Evolutionary conservation across 2,113 vertebrate species (phyloP), one percentile per base, ranked within the genome.

Genomic region (Piliocolobus tephrosceles): DNA sequence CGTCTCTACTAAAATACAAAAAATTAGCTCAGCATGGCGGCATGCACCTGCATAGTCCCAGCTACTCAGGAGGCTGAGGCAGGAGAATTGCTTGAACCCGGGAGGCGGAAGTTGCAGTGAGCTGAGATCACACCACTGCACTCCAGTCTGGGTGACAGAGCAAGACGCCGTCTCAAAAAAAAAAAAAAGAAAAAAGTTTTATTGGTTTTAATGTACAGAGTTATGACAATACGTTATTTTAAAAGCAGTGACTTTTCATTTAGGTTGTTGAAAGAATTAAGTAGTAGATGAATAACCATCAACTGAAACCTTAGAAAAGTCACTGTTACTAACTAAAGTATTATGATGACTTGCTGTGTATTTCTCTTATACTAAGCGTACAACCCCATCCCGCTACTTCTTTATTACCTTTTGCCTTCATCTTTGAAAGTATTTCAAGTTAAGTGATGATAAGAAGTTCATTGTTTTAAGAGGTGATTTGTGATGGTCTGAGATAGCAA

Each of bases 171-270:
- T 64, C 61, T 32, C 61, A 64, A 64, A 64, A 64, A 64, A 64
- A 64, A 64, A 55, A 30, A 64, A 64, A 64, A 64, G 30, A 64
- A 6, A 64, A 64, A 64, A 64, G 47, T 50, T 50, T 50, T 50
- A 50, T 50, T 50, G 13, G 84, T 72, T 97, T 91, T 88, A 80
- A 96, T 95, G 96, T 30, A 4, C 52, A 75, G 96, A 95, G 88
- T 82, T 87, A 83, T 91, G 97, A 94, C 82, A 94, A 96, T 96
- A 95, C 76, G 75, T 83, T 96, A 97, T 97, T 96, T 97, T 95
- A 96, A 98, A 98, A 92, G 94, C 23, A 88, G 30, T 92, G 94
- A 92, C 94, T 96, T 98, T 88, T 92, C 94, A 70, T 55, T 90
- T 73, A 18, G 40, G 14, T 91, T 96, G 92, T 96, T 96, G 40